A percentile compares a stretch with the other conserved stretches of the same genome.
These are phyloP conservation scores for Dicroscelio sp. DNA, from an alignment of 2,888 invertebrate genomes.

Conservation along the genomic window DNA sequence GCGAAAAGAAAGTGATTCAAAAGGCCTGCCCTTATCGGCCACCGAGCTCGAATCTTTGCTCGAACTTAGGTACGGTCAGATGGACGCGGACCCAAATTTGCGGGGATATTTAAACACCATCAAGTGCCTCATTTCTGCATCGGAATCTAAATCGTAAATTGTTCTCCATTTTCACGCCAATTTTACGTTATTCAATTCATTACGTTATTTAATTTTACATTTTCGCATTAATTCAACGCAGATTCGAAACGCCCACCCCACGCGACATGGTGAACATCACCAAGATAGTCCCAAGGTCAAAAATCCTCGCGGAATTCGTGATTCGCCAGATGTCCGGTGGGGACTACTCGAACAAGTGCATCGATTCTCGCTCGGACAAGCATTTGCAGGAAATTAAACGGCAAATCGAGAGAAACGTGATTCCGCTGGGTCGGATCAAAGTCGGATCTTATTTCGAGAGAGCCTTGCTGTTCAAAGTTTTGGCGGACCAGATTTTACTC, in stretches of 20 bases:
- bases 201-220: too few relatives aligned
- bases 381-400: slow-evolving; percentile 88
- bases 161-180: neutral
- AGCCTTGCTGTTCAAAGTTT: slow-evolving; percentile 93
- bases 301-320: slow-evolving; percentile 89
- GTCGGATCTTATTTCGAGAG: slow-evolving; percentile 93
- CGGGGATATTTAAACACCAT: slow-evolving; percentile 86
- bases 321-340: slow-evolving; percentile 89
- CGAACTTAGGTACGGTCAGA: slow-evolving; percentile 86
- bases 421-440: slow-evolving; percentile 93
- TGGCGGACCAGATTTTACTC: slow-evolving; percentile 93
- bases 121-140: slow-evolving; percentile 84
- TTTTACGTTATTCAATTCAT: neutral
- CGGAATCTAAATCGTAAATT: slow-evolving; percentile 68
- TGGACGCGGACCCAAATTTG: slow-evolving; percentile 87
- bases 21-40: slow-evolving; percentile 74
- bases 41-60: slow-evolving; percentile 79
- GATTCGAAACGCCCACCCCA: neutral
- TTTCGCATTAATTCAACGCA: neutral
- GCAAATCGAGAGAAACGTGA: slow-evolving; percentile 91
- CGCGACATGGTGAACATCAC: slow-evolving; percentile 81
- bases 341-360: slow-evolving; percentile 82
- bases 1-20: slow-evolving; percentile 54
- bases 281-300: slow-evolving; percentile 85
- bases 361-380: slow-evolving; percentile 89